phyloP scores from a whole-genome alignment of 2,113 vertebrate species.

The Lagenorhynchus albirostris region DNA sequence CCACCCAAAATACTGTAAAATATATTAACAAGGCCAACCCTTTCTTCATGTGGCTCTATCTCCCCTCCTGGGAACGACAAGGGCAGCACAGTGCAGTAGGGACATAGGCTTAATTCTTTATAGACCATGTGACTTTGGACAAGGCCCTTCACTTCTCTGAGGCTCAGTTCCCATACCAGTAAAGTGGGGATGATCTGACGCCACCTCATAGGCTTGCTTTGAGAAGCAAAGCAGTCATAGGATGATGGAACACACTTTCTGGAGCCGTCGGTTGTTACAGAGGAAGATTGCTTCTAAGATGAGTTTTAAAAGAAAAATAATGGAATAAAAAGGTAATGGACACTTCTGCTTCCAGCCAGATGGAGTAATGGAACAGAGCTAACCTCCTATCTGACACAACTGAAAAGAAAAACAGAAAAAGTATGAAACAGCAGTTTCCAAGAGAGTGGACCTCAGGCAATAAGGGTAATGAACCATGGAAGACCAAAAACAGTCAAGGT shows the following conservation, averaged over 20 bases:
- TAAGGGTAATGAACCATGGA: neutral
- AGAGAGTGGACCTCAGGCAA: neutral
- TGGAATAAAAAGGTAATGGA: neutral
- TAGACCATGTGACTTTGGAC: neutral
- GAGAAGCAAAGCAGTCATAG: neutral
- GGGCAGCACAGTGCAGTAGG: neutral
- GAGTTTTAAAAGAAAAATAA: neutral
- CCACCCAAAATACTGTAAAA: neutral
- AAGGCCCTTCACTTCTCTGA: neutral
- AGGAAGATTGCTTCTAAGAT: neutral
- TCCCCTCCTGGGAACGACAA: neutral
- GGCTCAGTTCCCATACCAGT: neutral
- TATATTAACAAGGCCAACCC: neutral
- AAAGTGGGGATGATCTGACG: neutral
- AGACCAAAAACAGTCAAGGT: neutral
- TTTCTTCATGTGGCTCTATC: neutral
- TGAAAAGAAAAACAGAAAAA: neutral
- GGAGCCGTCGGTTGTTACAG: neutral
- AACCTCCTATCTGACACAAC: neutral
- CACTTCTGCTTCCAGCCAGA: neutral
- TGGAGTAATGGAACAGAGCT: neutral
- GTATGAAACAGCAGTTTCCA: neutral
- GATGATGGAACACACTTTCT: neutral
- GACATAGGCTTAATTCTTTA: neutral
- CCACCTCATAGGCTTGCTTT: neutral